phyloP scores from a whole-genome alignment of 2,113 vertebrate species.

The Anoplopoma fimbria region DNA sequence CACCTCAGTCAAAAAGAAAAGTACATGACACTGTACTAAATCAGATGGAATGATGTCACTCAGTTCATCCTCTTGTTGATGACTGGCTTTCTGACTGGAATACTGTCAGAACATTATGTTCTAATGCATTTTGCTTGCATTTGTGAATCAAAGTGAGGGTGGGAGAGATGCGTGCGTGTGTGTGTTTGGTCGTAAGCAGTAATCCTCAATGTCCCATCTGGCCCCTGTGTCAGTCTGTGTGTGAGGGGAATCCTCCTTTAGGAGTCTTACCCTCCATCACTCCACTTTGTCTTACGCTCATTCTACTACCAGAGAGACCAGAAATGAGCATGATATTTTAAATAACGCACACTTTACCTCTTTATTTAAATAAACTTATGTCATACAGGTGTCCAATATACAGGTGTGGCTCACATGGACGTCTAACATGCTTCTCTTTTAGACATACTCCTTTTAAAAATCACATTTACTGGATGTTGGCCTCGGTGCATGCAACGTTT shows the following conservation, averaged over 20 bases:
- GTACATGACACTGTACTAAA: background rate
- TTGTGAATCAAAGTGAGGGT: background rate
- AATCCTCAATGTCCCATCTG: conserved; percentile 72
- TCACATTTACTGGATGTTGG: background rate
- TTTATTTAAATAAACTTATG: background rate
- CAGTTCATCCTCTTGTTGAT: background rate
- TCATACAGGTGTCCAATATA: background rate
- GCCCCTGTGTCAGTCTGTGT: conserved; percentile 34
- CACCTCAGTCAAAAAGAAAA: background rate
- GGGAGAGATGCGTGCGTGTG: background rate
- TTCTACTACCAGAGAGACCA: background rate
- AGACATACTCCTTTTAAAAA: background rate
- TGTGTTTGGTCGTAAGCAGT: conserved; percentile 19
- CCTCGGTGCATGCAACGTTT: background rate
- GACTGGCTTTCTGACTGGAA: background rate
- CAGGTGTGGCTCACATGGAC: background rate
- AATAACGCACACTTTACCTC: background rate
- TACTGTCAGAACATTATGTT: background rate
- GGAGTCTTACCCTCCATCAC: conserved; percentile 11
- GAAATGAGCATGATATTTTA: background rate
- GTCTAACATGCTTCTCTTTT: background rate
- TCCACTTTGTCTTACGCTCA: background rate
- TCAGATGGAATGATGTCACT: background rate
- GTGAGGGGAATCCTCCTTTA: conserved; percentile 36
- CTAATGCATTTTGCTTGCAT: background rate